phyloP scores from a whole-genome alignment of 2,113 vertebrate species.

The Onychostoma macrolepis region DNA sequence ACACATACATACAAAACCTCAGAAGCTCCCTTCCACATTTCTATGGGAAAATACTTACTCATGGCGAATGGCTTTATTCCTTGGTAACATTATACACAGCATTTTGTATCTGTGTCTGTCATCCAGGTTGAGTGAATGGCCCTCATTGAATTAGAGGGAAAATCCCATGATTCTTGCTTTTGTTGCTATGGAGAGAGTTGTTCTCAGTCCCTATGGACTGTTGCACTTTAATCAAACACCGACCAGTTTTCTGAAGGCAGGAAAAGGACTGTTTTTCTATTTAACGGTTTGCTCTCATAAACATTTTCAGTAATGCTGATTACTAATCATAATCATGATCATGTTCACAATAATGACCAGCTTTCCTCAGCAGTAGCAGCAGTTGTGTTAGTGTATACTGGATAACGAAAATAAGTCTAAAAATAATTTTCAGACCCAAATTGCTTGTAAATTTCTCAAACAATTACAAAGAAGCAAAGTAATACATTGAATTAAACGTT shows the following conservation, averaged over 20 bases:
- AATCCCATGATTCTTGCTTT: slow-evolving; percentile 38
- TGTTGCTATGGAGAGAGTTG: slow-evolving; percentile 34
- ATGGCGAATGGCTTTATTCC: slow-evolving; percentile 37
- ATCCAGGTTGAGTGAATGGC: slow-evolving; percentile 32
- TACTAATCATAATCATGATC: too few relatives aligned
- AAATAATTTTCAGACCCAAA: too few relatives aligned
- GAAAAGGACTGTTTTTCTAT: background rate
- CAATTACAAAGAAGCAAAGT: too few relatives aligned
- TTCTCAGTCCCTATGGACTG: background rate
- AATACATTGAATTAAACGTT: too few relatives aligned
- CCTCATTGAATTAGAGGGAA: slow-evolving; percentile 24
- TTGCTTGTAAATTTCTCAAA: too few relatives aligned
- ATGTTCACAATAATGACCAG: background rate
- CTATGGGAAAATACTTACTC: slow-evolving; percentile 52
- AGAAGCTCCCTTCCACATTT: slow-evolving; percentile 37
- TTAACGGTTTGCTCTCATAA: background rate
- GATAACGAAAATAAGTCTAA: too few relatives aligned
- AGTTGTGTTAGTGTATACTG: background rate
- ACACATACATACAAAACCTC: slow-evolving; percentile 40
- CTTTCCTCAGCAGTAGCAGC: background rate
- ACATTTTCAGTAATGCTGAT: background rate
- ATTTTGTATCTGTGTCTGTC: slow-evolving; percentile 44
- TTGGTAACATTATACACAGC: slow-evolving; percentile 36
- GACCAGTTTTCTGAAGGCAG: slow-evolving; percentile 4
- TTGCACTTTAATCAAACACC: slow-evolving; percentile 29